Conservation (phyloP, 2,113 vertebrate genomes). For the Aldabrachelys gigantea region DNA sequence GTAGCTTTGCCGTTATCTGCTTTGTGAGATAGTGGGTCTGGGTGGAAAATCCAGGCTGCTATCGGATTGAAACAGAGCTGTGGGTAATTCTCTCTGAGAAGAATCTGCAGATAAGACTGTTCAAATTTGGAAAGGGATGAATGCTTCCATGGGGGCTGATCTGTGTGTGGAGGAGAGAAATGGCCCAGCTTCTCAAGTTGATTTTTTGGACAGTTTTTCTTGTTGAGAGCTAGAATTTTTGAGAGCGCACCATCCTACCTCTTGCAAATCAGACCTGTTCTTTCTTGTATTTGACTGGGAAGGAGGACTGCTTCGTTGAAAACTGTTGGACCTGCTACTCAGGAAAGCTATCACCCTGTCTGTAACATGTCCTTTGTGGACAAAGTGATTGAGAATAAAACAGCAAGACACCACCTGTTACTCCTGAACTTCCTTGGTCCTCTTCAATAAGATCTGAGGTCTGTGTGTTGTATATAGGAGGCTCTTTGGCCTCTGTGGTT, state of each 20-base stretch:
- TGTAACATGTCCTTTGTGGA: background rate
- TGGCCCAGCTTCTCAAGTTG: background rate
- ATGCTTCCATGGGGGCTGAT: background rate
- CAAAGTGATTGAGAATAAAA: background rate
- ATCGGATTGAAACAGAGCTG: slow-evolving; percentile 62
- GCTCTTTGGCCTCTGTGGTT: background rate
- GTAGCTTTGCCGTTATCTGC: slow-evolving; percentile 69
- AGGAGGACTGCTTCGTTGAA: background rate
- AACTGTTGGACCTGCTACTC: background rate
- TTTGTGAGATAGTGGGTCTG: slow-evolving; percentile 56
- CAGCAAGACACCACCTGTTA: background rate
- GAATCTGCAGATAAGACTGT: slow-evolving; percentile 55
- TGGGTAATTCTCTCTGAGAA: slow-evolving; percentile 58
- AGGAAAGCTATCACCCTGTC: background rate
- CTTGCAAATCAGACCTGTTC: background rate
- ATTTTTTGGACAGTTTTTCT: background rate
- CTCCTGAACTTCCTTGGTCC: background rate
- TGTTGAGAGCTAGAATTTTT: background rate
- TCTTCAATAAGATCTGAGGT: fast-evolving
- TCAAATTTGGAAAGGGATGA: slow-evolving; percentile 42
- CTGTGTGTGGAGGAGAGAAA: slow-evolving; percentile 15
- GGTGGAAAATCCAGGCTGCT: slow-evolving; percentile 70
- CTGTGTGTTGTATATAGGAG: fast-evolving
- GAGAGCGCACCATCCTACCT: background rate
- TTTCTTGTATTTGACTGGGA: background rate